Evolutionary conservation across 2,797 vertebrate species (phyloP).

Genomic region (Danio albolineatus): DNA sequence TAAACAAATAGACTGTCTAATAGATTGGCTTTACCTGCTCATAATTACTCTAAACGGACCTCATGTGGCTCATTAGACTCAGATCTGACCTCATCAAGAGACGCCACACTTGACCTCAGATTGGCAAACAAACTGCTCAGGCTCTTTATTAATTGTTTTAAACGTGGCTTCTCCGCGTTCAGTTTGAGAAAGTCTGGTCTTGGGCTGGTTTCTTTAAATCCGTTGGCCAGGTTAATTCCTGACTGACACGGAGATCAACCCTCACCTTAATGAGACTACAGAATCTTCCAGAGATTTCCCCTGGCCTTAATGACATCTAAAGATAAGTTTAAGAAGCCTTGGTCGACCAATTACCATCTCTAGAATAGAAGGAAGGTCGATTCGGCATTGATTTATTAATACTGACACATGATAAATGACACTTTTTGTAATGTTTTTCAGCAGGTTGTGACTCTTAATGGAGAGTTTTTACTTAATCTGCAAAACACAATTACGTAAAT

Average conservation of each 20-base stretch:
- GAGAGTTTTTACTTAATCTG: too few relatives aligned
- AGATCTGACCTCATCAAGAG: conserved; percentile 30
- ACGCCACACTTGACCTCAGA: conserved; percentile 20
- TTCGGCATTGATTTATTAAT: neutral
- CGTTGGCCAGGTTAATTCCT: conserved; percentile 69
- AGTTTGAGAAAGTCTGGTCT: conserved; percentile 2
- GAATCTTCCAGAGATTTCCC: conserved; percentile 75
- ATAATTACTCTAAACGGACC: conserved; percentile 19
- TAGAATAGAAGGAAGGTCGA: conserved; percentile 5
- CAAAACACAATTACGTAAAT: too few relatives aligned
- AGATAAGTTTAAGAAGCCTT: conserved; percentile 71
- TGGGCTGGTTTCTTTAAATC: conserved; percentile 60
- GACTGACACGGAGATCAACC: conserved; percentile 78
- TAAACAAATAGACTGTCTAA: neutral
- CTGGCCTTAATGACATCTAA: conserved; percentile 70
- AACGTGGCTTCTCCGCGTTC: neutral
- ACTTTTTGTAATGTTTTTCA: neutral
- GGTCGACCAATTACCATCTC: conserved; percentile 47
- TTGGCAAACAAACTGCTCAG: conserved; percentile 15
- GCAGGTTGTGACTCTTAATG: neutral
- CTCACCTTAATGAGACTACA: conserved; percentile 75
- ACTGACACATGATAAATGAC: neutral
- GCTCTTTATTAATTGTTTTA: conserved; percentile 30
- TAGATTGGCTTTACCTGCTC: conserved; percentile 22
- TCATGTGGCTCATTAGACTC: conserved; percentile 22